A percentile compares a stretch with the other conserved stretches of the same genome.
Evolutionary conservation across 2,113 vertebrate species (phyloP).

Genomic region (Notechis scutatus): DNA sequence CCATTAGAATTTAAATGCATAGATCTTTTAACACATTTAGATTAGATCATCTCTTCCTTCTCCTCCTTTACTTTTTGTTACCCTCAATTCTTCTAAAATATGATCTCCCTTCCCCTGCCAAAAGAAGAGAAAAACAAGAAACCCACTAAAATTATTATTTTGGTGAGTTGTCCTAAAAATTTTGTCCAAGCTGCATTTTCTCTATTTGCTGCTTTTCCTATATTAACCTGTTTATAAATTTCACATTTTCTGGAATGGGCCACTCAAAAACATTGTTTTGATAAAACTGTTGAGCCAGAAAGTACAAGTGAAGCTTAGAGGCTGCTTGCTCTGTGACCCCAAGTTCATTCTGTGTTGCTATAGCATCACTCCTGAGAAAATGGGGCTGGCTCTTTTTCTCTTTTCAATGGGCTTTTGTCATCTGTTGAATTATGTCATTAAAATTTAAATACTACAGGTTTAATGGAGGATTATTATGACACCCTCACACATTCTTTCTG

Average conservation of each 20-base stretch:
- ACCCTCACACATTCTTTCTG: constrained; percentile 73
- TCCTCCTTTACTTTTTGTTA: not conserved
- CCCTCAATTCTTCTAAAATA: constrained; percentile 51
- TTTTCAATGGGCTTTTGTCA: constrained; percentile 82
- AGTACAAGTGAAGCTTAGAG: constrained; percentile 75
- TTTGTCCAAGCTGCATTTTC: constrained; percentile 37
- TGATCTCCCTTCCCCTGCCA: not conserved
- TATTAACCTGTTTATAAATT: constrained; percentile 50
- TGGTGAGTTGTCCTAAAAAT: constrained; percentile 48
- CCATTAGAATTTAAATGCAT: constrained; percentile 38
- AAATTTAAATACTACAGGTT: constrained; percentile 81
- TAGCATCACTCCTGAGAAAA: constrained; percentile 81
- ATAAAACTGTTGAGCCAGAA: constrained; percentile 74
- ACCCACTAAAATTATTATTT: constrained; percentile 31
- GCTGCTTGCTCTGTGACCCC: constrained; percentile 76
- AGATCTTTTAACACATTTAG: not conserved
- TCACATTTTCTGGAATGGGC: constrained; percentile 47
- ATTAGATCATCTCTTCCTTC: not conserved
- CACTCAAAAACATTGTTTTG: constrained; percentile 66
- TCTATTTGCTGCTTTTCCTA: constrained; percentile 56
- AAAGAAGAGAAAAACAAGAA: not conserved
- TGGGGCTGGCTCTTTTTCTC: constrained; percentile 69
- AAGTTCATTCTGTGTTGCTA: constrained; percentile 84
- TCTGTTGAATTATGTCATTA: constrained; percentile 83
- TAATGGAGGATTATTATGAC: constrained; percentile 85